Conservation (phyloP, 2,888 invertebrate species). For the Athrips mouffetella region DNA sequence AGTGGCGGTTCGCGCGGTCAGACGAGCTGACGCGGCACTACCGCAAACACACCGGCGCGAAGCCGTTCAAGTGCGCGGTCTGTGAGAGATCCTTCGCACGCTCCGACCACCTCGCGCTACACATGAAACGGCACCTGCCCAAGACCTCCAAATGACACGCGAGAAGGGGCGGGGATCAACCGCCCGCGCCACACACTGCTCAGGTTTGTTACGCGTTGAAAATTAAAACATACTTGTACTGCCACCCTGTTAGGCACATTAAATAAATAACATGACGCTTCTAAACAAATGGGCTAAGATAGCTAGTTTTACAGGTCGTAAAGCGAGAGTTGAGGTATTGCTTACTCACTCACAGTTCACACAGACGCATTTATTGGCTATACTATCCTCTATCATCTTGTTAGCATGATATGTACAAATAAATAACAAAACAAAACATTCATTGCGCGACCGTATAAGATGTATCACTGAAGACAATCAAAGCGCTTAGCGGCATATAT, state of each 20-base stretch:
- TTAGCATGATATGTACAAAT: not conserved
- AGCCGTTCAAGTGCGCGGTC: constrained; percentile 97
- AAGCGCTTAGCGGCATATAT: too few relatives aligned
- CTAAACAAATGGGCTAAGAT: not conserved
- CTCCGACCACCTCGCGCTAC: constrained; percentile 96
- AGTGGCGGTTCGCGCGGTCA: constrained; percentile 97
- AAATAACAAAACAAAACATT: not conserved
- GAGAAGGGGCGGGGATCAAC: constrained; percentile 67
- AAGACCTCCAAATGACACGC: constrained; percentile 86
- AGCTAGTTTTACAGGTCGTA: too few relatives aligned
- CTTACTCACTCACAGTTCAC: too few relatives aligned
- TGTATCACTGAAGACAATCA: not conserved
- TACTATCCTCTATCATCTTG: too few relatives aligned
- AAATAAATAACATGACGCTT: too few relatives aligned
- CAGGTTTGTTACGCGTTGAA: too few relatives aligned
- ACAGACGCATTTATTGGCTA: too few relatives aligned
- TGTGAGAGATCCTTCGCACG: constrained; percentile 97
- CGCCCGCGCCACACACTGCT: constrained; percentile 55
- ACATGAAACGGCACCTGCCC: constrained; percentile 97
- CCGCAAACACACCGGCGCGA: constrained; percentile 97
- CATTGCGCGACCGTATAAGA: not conserved
- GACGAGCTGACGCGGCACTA: constrained; percentile 98
- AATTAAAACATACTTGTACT: too few relatives aligned
- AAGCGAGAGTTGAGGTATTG: too few relatives aligned
- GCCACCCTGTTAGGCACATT: too few relatives aligned